A percentile compares a stretch with the other conserved stretches of the same genome.
Conservation (phyloP, 2,113 vertebrate species). For the Emberiza fucata region DNA sequence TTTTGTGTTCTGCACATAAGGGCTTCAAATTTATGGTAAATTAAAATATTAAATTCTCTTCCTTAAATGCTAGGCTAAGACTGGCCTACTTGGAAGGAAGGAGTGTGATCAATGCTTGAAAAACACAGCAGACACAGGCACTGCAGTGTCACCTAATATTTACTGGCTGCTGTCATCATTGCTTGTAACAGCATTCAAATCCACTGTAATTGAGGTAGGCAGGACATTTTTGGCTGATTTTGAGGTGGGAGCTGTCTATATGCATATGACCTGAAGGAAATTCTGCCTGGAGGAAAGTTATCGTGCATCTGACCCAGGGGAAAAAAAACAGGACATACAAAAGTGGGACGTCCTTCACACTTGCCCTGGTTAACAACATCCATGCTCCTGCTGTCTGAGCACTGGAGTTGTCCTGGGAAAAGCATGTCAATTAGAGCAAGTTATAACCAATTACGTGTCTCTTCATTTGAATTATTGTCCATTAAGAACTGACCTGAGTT, state of each 20-base stretch:
- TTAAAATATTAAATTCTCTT: neutral
- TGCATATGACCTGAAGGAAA: neutral
- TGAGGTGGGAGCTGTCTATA: neutral
- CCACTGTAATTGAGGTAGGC: neutral
- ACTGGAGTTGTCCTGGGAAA: conserved; percentile 30
- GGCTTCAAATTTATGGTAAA: neutral
- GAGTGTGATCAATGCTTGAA: neutral
- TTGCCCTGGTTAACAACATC: conserved; percentile 16
- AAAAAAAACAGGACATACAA: neutral
- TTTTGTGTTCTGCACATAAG: neutral
- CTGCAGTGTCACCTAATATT: neutral
- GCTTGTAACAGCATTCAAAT: neutral
- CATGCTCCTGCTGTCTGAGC: neutral
- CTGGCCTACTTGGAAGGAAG: neutral
- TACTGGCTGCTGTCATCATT: neutral
- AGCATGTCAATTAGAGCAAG: conserved; percentile 43
- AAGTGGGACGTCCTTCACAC: conserved; percentile 41
- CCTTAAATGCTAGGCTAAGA: neutral
- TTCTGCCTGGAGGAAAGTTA: neutral
- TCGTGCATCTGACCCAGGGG: neutral
- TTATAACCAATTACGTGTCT: conserved; percentile 2
- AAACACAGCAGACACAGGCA: neutral
- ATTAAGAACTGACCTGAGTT: conserved; percentile 45
- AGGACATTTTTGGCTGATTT: neutral
- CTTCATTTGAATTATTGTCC: conserved; percentile 41